Percentiles rank a stretch among this genome's conserved stretches.
Conservation (phyloP, 1,140 invertebrate genomes). For the Magallana angulata region DNA sequence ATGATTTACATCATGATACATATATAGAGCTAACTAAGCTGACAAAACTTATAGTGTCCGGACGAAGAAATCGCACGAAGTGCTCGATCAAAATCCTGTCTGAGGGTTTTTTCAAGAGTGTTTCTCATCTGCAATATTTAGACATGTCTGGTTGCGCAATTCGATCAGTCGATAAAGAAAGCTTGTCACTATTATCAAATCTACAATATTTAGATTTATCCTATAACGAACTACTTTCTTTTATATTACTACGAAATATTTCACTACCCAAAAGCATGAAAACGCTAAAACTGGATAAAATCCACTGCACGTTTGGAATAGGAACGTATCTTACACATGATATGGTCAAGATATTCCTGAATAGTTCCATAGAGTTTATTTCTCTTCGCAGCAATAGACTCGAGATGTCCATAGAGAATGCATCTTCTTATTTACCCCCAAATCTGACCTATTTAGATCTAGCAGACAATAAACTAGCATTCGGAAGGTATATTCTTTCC, state of each 20-base stretch:
- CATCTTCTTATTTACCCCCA: not conserved
- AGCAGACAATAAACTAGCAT: constrained; percentile 1
- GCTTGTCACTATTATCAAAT: not conserved
- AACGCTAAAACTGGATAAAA: constrained; percentile 23
- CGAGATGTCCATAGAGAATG: not conserved
- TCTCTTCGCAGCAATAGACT: not conserved
- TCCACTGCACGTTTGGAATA: constrained; percentile 7
- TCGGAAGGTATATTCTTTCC: not conserved
- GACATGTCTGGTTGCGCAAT: not conserved
- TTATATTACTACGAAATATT: not conserved
- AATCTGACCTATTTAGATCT: not conserved
- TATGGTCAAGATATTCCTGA: not conserved
- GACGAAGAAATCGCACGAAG: not conserved
- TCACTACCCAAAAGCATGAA: not conserved
- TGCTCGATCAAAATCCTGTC: not conserved
- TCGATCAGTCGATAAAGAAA: not conserved
- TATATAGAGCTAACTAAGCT: not conserved
- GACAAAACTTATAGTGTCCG: not conserved
- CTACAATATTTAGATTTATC: not conserved
- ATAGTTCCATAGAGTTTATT: not conserved
- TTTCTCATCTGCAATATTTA: not conserved
- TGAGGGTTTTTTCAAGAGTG: not conserved
- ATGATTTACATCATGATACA: not conserved
- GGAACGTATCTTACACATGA: not conserved
- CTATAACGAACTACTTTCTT: not conserved